A percentile compares a stretch with the other conserved stretches of the same genome.
phyloP scores from a whole-genome alignment of 1,140 invertebrate genomes.

The Hestina assimilis region DNA sequence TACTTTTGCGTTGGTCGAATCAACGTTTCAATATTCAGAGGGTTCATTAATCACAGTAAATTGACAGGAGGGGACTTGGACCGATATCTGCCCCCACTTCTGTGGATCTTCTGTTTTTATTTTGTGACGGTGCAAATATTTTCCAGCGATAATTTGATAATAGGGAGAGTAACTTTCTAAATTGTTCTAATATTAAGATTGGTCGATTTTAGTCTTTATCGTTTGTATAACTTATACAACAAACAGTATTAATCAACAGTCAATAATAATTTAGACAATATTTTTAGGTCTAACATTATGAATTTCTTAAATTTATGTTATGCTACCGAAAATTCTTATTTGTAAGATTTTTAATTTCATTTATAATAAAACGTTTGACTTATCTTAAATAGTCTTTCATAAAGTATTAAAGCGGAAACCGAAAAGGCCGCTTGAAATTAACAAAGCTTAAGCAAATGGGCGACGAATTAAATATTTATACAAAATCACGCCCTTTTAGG shows the following conservation, averaged over 20 bases:
- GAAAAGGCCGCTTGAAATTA: conserved; percentile 19
- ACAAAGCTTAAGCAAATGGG: conserved; percentile 22
- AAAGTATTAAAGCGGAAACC: conserved; percentile 8
- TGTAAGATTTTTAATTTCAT: not conserved
- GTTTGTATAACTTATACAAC: not conserved
- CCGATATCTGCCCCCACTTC: conserved; percentile 42
- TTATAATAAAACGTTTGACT: not conserved
- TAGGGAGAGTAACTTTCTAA: conserved; percentile 25
- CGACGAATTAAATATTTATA: conserved; percentile 31
- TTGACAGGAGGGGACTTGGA: conserved; percentile 67
- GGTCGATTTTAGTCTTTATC: not conserved
- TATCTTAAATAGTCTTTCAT: not conserved
- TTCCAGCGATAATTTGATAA: conserved; percentile 46
- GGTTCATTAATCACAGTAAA: conserved; percentile 74
- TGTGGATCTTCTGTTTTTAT: conserved; percentile 49
- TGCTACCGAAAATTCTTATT: too few species aligned
- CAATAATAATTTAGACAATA: too few species aligned
- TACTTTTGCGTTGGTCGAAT: conserved; percentile 64
- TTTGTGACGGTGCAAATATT: conserved; percentile 46
- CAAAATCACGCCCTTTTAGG: conserved; percentile 32
- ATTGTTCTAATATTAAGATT: conserved; percentile 22
- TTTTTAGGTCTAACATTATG: too few species aligned
- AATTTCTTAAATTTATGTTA: too few species aligned
- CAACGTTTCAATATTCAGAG: conserved; percentile 73
- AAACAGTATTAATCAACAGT: too few species aligned